Evolutionary conservation across 1,140 invertebrate genomes (phyloP), one percentile per base, ranked within the genome.

Genomic region (Tribolium madens): DNA sequence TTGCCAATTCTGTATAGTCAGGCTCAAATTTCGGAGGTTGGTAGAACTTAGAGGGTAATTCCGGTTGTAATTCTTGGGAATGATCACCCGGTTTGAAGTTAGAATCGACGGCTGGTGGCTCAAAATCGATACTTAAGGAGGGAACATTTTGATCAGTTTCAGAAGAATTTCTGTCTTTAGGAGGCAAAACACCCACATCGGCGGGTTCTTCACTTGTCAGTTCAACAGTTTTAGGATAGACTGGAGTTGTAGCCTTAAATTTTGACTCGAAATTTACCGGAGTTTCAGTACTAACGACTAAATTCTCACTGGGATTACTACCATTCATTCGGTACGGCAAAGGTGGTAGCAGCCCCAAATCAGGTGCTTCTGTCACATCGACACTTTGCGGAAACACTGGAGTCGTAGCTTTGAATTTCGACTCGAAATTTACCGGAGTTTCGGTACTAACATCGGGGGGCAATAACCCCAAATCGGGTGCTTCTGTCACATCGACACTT

Each of bases 181-280:
- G 82, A 14, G 82, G 82, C 64, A 83, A 68, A 1, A 83, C 26
- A 10, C 80, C 82, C 7, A 78, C n/a, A 31, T 76, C 76, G 4
- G 73, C 69, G 3, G 81, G 81, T 13, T 75, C 47, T 13, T 75
- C 75, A 21, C 64, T 60, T 1, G 33, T 78, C 1, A 33, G 9
- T 42, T 80, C 77, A 9, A 81, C 82, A 5, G 73, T 50, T 76
- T 76, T 80, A 3, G 84, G 84, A 73, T 83, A 85, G 5, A 84
- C 83, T 15, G 84, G 84, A 9, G 84, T 85, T 9, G 84, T 85
- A 0, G 83, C 83, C 50, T 82, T 82, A 60, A 82, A 84, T 6
- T 52, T 70, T 2, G 80, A 83, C 50, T 79, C 68, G 46, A 83
- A 84, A 79, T 83, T 83, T 3, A 80, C 77, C 7, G 64, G 48